Conservation (phyloP, 2,797 vertebrate species). For the Salarias fasciatus region DNA sequence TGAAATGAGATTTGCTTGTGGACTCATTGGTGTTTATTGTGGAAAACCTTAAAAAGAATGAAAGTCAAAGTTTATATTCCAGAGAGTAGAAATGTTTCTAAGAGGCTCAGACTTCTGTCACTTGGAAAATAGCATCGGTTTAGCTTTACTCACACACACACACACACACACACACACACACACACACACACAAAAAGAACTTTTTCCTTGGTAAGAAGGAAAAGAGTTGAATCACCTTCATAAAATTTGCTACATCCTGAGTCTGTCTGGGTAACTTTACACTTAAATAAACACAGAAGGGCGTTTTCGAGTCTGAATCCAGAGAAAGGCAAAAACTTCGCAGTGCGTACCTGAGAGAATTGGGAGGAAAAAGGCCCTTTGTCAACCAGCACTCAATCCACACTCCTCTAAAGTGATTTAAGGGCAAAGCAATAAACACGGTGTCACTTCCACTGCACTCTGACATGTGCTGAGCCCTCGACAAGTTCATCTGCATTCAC, state of each 20-base stretch:
- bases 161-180: no score
- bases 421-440: conserved; percentile 67
- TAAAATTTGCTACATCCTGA: no score
- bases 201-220: not conserved
- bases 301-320: conserved; percentile 13
- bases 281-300: conserved; percentile 34
- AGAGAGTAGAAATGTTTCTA: conserved; percentile 2
- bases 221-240: not conserved
- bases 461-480: conserved; percentile 36
- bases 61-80: conserved; percentile 31
- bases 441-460: conserved; percentile 63
- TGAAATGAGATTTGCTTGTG: conserved; percentile 57
- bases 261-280: conserved; percentile 27
- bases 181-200: no score
- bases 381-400: conserved; percentile 52
- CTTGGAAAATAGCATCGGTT: no score
- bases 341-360: conserved; percentile 41
- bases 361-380: conserved; percentile 46
- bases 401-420: conserved; percentile 40
- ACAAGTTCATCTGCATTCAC: conserved; percentile 44
- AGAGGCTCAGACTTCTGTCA: conserved; percentile 4
- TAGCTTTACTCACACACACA: no score
- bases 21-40: conserved; percentile 33
- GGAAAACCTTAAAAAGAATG: conserved; percentile 8
- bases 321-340: conserved; percentile 27